Evolutionary conservation across 2,113 vertebrate genomes (phyloP), one percentile per base, ranked within the genome.

Genomic region (Poecilia latipinna): DNA sequence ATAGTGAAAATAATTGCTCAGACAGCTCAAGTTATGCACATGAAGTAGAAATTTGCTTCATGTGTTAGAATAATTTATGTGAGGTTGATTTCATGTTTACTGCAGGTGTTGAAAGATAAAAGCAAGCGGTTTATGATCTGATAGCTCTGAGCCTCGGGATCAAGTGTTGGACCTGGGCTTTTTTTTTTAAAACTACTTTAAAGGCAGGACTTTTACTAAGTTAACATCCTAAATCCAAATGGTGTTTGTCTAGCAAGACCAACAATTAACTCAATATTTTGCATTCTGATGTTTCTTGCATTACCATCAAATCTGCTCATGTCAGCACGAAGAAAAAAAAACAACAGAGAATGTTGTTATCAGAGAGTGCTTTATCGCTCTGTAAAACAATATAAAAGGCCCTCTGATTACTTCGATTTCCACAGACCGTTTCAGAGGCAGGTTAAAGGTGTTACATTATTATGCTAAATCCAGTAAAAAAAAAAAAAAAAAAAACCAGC

Each of bases 271-370:
- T 77, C 42, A 15, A 51, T 74, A 61, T 77, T 75, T 39, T 80
- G 62, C 48, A 74, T 10, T 68, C 35, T 6, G 37, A 10, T 79
- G 61, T 32, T 62, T 74, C 32, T 84, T 84, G 84, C 72, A 94
- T 99, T 99, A 99, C 97, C 98, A 98, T 98, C 95, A 97, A 92
- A 96, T 96, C 97, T 99, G 97, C 93, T 92, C 86, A 88, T 75
- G 96, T 94, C 82, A 94, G 96, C 95, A 96, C 82, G 94, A 85
- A 88, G 76, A 74, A 80, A 87, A 92, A 86, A 42, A 54, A 51
- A 22, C 5, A 28, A 94, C 86, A 94, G 75, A 89, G 87, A 91
- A 82, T 66, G 19, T 31, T 42, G 84, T 92, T 86, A 86, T 89
- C 70, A 86, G 77, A 61, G 62, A 75, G 37, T 0, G 48, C 31